Evolutionary conservation across 2,888 invertebrate species (phyloP), one percentile per base, ranked within the genome.

Genomic region (Scaptomyza flava): DNA sequence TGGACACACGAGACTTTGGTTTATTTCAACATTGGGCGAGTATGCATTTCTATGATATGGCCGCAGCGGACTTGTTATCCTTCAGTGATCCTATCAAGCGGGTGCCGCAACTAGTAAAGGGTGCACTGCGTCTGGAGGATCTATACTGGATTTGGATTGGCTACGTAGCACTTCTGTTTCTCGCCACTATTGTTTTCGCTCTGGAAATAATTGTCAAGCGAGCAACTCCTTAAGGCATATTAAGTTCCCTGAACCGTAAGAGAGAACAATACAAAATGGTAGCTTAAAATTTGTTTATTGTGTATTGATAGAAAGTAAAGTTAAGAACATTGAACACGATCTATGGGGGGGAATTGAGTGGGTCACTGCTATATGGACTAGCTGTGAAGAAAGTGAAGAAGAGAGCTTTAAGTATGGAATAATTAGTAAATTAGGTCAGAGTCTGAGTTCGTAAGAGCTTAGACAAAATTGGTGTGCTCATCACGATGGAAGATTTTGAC

Each of bases 401-500:
- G 50, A 61, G 45, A 45, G 38, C 34, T 63, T 6, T 41, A 51
- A 34, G 43, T 45, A 46, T 50, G 41, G 36, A 33, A 12, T 11
- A 20, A 34, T 33, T 34, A 6, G 36, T 42, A 30, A 7, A 7
- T 36, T 42, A 41, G 11, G 46, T 76, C 53, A 62, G 52, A 64
- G 65, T 77, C 68, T 56, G 60, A 66, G 58, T 61, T 61, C 48
- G 72, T 89, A 92, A 34, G 88, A 82, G 66, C 51, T 91, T 92
- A 76, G 45, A 78, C 90, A 17, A 89, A 73, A 46, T 90, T 90
- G 63, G 87, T 85, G 62, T 89, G 81, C 68, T 93, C 92, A 50
- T 93, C 93, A 85, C 94, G 94, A 92, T 96, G 95, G 93, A 93
- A 95, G 81, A 96, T 93, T 70, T 93, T 92, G 0, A 94, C 93